Base-by-base conservation (phyloP, 23 tunicate species). In the Styela clava region DNA sequence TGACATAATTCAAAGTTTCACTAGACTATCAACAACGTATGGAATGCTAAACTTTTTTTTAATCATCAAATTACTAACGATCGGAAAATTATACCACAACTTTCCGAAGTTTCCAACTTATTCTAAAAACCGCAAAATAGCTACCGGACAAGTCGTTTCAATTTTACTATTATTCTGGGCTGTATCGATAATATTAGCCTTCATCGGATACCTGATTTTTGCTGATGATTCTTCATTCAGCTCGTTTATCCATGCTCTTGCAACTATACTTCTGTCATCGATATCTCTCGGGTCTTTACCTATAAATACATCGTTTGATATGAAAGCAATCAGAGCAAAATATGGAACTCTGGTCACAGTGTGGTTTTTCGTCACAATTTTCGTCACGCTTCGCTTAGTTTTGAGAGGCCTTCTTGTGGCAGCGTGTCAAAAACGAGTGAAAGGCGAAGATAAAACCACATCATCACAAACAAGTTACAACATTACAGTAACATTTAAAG, bases 31-130 rank as follows among this genome's bases (percentile, higher is more conserved):
- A 24, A 24, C 65, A 5, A 27, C 52, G 27, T 76, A 27, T 44
- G 81, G 81, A 44, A 22, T 76, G 30, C 33, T 76, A 27, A 76
- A 76, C 27, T 76, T 76, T 24, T 44, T 76, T 23, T 21, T 76
- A 25, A 51, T 76, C 64, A 26, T 76, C 19, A 76, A 76, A 44
- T n/a, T 76, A 21, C 18, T 52, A 18, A 56, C 37, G 65, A 76
- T 44, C 12, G n/a, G 22, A 1, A 76, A 44, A 29, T 37, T 20
- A 24, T 76, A 76, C n/a, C 81, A 76, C 44, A 27, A 52, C 27
- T 35, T 76, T 76, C 81, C 81, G 12, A 76, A 52, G 28, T 24
- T 52, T 16, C 23, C 63, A 24, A 33, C 5, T 3, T 44, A 24
- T 36, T 76, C 81, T 21, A 44, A 28, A 44, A 25, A 52, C 22